Base-by-base conservation (phyloP, 2,113 vertebrate genomes). In the Scalopus aquaticus region DNA sequence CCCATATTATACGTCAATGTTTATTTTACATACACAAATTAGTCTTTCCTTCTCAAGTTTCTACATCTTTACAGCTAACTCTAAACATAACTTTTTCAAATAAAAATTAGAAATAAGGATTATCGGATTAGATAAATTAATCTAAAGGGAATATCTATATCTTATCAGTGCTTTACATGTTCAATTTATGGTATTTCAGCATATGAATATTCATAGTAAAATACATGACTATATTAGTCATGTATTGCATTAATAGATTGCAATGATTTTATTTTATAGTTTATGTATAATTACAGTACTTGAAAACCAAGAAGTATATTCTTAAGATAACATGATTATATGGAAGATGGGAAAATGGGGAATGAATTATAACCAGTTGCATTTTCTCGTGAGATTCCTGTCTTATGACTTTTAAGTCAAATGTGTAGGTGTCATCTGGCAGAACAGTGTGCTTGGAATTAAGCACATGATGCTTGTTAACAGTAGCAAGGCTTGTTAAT, bases 401-500 rank as follows among this genome's bases (percentile, higher is more conserved):
- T 58, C 51, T 96, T 90, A 4, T 90, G 62, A 62, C 39, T 24
- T 89, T 76, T 65, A 73, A 92, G n/a, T 60, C 42, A 81, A 77
- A 82, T 0, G 0, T 46, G 2, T 28, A 72, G 39, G 7, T 94
- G 24, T 84, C 64, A 91, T n/a, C 28, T 77, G 60, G n/a, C 4
- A 73, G 70, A 86, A 76, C 12, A 83, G 22, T 58, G 12, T 77
- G 24, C 15, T 93, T 96, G 54, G 85, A 95, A 93, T 78, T 56
- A 77, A 74, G 44, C 42, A 87, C 39, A 76, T 0, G 9, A 37
- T 37, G 49, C 35, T 77, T 96, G 44, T 94, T 89, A 95, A 78
- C 69, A 86, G 64, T 44, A 95, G 83, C 51, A 95, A 91, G 88
- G 1, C 17, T 83, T 89, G 19, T 91, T 94, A 94, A 81, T 93